Evolutionary conservation across 2,113 vertebrate species (phyloP).

Genomic region (Melozone crissalis): DNA sequence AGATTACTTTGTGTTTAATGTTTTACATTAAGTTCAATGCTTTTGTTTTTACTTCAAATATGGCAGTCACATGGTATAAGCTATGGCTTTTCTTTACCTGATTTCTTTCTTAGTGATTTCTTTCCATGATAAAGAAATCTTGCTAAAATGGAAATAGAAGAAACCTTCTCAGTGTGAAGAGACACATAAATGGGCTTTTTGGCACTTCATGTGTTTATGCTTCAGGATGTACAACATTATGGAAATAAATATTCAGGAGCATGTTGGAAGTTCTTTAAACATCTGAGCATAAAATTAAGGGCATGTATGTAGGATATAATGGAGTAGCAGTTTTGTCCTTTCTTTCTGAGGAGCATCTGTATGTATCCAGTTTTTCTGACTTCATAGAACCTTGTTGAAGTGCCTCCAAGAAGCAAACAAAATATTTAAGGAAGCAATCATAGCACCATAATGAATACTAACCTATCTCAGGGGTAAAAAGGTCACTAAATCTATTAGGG

Average conservation of each 20-base stretch:
- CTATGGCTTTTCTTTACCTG: not conserved
- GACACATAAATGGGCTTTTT: not conserved
- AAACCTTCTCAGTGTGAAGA: not conserved
- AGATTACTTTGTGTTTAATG: not conserved
- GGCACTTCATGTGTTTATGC: not conserved
- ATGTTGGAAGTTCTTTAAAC: not conserved
- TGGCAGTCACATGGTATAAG: not conserved
- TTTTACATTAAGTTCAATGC: not conserved
- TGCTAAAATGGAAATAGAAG: not conserved
- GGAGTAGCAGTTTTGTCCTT: not conserved
- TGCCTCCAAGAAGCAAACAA: slow-evolving; percentile 18
- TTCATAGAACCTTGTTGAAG: slow-evolving; percentile 38
- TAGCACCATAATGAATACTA: not conserved
- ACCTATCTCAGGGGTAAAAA: slow-evolving; percentile 29
- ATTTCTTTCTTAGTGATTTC: not conserved
- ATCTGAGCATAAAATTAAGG: not conserved
- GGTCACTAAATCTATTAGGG: slow-evolving; percentile 27
- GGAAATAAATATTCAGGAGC: not conserved
- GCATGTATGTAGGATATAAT: not conserved
- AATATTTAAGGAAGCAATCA: slow-evolving; percentile 47
- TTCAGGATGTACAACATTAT: not conserved
- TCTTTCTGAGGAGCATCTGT: not conserved
- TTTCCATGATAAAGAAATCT: not conserved
- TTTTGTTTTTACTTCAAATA: not conserved
- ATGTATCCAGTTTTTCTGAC: not conserved